A percentile compares a stretch with the other conserved stretches of the same genome.
phyloP scores from a whole-genome alignment of 2,888 invertebrate genomes.

The Augochlorella aurata region DNA sequence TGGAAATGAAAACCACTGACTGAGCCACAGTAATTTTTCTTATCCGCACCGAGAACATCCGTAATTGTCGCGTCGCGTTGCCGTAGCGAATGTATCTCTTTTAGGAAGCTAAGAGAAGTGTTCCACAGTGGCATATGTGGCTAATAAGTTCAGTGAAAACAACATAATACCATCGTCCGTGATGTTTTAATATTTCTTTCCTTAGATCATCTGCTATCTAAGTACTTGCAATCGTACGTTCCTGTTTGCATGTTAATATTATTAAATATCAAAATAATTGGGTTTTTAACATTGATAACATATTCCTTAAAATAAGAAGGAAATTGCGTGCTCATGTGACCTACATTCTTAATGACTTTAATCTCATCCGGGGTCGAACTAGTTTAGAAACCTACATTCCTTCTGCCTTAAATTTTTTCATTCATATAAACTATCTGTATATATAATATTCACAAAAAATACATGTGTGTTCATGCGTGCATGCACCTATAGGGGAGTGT shows the following conservation, averaged over 20 bases:
- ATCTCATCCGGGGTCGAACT: background rate
- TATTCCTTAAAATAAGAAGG: background rate
- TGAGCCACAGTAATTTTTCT: constrained; percentile 39
- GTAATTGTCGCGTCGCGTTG: constrained; percentile 21
- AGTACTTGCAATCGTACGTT: constrained; percentile 44
- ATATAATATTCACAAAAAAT: too few species aligned
- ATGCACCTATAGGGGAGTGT: background rate
- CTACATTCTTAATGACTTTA: constrained; percentile 26
- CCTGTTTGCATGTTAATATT: background rate
- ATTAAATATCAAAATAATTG: background rate
- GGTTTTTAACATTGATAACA: background rate
- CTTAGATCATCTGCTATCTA: constrained; percentile 17
- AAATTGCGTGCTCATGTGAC: constrained; percentile 19
- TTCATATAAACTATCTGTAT: constrained; percentile 8
- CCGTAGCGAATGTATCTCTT: constrained; percentile 39
- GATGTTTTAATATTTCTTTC: constrained; percentile 38
- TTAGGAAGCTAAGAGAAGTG: constrained; percentile 50
- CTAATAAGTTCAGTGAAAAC: constrained; percentile 37
- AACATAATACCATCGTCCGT: constrained; percentile 21
- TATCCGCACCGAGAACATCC: constrained; percentile 27
- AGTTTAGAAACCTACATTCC: background rate
- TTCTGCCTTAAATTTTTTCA: background rate
- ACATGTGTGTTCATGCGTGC: too few species aligned
- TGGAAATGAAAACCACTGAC: constrained; percentile 43
- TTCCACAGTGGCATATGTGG: constrained; percentile 50